Evolutionary conservation across 2,888 invertebrate genomes (phyloP), one percentile per base, ranked within the genome.

Genomic region (Sarcophaga rosellei): DNA sequence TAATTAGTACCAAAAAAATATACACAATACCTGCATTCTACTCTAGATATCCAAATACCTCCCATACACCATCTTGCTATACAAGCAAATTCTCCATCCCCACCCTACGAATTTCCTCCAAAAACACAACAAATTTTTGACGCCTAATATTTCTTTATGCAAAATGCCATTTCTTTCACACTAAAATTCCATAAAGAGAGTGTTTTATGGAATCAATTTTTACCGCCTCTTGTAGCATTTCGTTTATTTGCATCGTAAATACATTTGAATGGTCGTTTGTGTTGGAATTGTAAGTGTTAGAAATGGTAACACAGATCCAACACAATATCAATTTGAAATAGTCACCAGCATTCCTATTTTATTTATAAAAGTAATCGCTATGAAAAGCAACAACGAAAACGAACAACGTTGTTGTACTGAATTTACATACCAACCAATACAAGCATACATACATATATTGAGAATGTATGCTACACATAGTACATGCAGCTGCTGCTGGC

Each of bases 351-450:
- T 72, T 70, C 5, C 68, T 70, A 73, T 75, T 47, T 75, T 76
- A 75, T 79, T 82, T 82, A 25, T 47, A 78, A 81, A 85, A 78
- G 69, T 74, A 81, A 78, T 74, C 61, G 77, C 61, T 79, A 45
- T 59, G 25, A 72, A 25, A 21, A 35, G 61, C 17, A 66, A 82
- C 68, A 59, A 66, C 35, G 35, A 35, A 35, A 35, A 35, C 35
- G 35, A 35, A 35, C 35, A 35, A 35, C 35, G 35, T 35, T 35
- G 53, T 15, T 17, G 5, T 53, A 53, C 5, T 4, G 53, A 53
- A 53, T 17, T 53, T 53, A 53, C 53, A 53, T 53, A 53, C 53
- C 53, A 53, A 17, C 53, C 53, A 53, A 53, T 53, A 17, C 53
- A 53, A 17, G 53, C 21, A 2, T 10, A 63, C 62, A 44, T 35